Conservation (phyloP, 2,113 vertebrate genomes). For the Hoplias malabaricus region DNA sequence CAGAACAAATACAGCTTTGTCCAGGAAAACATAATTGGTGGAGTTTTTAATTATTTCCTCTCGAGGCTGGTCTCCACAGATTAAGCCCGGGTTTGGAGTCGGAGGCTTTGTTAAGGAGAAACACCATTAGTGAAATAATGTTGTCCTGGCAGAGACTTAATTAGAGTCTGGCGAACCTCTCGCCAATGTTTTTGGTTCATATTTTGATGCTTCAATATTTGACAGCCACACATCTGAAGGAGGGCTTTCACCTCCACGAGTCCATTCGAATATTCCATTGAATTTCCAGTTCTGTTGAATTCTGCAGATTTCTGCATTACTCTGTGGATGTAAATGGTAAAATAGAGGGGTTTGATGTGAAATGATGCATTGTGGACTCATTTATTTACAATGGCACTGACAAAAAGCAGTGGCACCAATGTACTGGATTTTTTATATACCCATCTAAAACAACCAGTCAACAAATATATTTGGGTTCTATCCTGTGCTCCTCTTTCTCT, state of each 20-base stretch:
- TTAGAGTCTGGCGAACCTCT: background rate
- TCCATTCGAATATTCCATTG: too few species aligned
- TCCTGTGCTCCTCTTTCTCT: too few species aligned
- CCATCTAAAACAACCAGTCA: too few species aligned
- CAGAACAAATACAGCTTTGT: constrained; percentile 10
- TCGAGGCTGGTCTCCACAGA: background rate
- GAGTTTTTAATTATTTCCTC: background rate
- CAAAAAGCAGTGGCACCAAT: too few species aligned
- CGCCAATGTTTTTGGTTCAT: background rate
- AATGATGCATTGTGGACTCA: too few species aligned
- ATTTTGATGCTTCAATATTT: background rate
- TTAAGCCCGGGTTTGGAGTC: constrained; percentile 3
- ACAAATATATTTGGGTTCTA: too few species aligned
- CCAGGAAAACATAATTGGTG: constrained; percentile 5
- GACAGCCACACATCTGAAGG: background rate
- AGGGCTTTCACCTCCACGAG: background rate
- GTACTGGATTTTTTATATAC: too few species aligned
- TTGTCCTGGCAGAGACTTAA: background rate
- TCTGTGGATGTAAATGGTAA: too few species aligned
- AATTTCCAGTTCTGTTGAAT: too few species aligned
- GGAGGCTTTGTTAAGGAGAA: background rate
- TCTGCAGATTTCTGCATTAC: too few species aligned
- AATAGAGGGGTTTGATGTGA: too few species aligned
- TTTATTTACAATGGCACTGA: too few species aligned
- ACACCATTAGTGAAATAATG: background rate